phyloP scores from a whole-genome alignment of 2,888 invertebrate genomes.

The Poecilus cupreus region DNA sequence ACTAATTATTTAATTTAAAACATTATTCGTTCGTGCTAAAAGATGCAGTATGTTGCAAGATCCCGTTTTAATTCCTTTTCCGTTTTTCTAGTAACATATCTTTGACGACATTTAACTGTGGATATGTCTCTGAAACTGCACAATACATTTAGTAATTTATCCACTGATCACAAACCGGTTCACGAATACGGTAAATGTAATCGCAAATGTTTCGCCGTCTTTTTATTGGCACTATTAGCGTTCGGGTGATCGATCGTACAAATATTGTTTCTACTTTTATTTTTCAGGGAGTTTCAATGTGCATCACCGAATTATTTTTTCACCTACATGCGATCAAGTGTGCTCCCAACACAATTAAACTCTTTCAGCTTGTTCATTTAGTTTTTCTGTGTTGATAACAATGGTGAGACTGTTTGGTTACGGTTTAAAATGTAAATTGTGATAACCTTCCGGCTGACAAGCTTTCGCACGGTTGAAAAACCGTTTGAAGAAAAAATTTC shows the following conservation, averaged over 20 bases:
- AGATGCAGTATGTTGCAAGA: neutral
- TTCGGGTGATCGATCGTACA: neutral
- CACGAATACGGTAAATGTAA: slow-evolving; percentile 28
- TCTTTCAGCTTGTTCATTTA: slow-evolving; percentile 12
- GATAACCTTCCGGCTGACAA: neutral
- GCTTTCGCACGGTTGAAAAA: slow-evolving; percentile 43
- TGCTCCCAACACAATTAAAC: slow-evolving; percentile 15
- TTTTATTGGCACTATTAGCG: neutral
- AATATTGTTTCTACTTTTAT: slow-evolving; percentile 9
- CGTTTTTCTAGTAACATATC: neutral
- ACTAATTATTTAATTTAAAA: slow-evolving; percentile 2
- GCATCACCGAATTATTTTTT: neutral
- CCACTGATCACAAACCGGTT: slow-evolving; percentile 14
- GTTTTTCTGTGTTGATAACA: neutral
- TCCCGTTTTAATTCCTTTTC: slow-evolving; percentile 27
- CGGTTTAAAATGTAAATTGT: slow-evolving; percentile 46
- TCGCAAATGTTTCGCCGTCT: neutral
- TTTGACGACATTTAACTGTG: neutral
- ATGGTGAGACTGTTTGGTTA: slow-evolving; percentile 37
- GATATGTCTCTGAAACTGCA: neutral
- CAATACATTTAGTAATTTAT: neutral
- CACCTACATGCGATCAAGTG: neutral
- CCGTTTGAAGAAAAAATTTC: slow-evolving; percentile 31
- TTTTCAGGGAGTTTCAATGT: slow-evolving; percentile 2
- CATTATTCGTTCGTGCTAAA: neutral